phyloP scores from a whole-genome alignment of 1,140 invertebrate species.

The Caerostris darwini region DNA sequence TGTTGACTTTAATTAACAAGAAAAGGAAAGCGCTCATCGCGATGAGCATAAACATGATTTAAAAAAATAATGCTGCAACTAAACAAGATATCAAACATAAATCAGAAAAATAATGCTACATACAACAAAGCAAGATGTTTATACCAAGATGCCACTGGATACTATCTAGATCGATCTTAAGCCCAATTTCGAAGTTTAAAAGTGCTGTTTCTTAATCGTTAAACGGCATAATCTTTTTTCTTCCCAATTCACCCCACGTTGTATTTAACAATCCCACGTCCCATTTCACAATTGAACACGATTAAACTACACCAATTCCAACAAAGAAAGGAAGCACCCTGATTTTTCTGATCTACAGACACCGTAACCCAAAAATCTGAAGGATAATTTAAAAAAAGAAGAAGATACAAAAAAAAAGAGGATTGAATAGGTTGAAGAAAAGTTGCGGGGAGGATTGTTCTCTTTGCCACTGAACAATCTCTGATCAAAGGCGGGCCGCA shows the following conservation, averaged over 20 bases:
- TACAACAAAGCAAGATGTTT: no score
- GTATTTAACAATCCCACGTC: not conserved
- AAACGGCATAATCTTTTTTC: no score
- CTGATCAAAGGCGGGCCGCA: conserved; percentile 51
- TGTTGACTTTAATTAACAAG: no score
- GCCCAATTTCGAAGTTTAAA: no score
- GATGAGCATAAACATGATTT: no score
- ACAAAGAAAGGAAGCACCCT: not conserved
- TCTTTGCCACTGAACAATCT: conserved; percentile 32
- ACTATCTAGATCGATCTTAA: no score
- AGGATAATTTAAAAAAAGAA: not conserved
- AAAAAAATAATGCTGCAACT: no score
- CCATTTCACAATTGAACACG: not conserved
- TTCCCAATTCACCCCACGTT: not conserved
- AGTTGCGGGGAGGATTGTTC: not conserved
- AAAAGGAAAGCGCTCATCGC: no score
- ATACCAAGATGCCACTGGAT: no score
- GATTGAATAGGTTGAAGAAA: not conserved
- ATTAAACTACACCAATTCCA: not conserved
- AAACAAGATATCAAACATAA: no score
- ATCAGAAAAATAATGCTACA: no score
- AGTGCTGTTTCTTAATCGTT: no score
- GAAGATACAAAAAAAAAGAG: not conserved
- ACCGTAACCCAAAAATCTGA: not conserved
- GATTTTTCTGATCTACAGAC: not conserved